Evolutionary conservation across 2,888 invertebrate genomes (phyloP).

Genomic region (Cheilosia impressa): DNA sequence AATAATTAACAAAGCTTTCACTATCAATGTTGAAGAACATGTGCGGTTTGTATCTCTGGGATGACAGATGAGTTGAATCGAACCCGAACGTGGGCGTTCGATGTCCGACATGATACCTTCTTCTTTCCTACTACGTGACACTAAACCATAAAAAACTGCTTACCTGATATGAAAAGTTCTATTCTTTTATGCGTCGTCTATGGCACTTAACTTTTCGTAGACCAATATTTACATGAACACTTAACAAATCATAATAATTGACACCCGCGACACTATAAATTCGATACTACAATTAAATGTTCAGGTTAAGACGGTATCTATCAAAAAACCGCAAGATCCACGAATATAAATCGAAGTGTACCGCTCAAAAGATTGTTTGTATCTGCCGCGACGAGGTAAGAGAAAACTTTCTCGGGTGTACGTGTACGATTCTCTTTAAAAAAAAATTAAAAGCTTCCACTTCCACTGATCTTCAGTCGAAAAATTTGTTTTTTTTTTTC

Average conservation of each 20-base stretch:
- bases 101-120: not conserved
- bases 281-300: conserved; percentile 3
- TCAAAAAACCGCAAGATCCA: conserved; percentile 3
- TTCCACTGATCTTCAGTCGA: not conserved
- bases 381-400: conserved; percentile 17
- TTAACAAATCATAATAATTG: not conserved
- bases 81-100: not conserved
- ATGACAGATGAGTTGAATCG: not conserved
- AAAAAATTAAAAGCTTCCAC: not conserved
- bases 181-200: not conserved
- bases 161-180: not conserved
- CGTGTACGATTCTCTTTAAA: not conserved
- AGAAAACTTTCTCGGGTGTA: conserved; percentile 1
- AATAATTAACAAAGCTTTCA: conserved; percentile 5
- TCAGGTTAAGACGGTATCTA: conserved; percentile 2
- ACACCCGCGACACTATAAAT: not conserved
- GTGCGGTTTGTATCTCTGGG: not conserved
- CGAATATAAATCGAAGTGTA: conserved; percentile 1
- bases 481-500: not conserved
- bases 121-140: not conserved
- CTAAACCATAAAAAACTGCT: not conserved
- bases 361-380: conserved; percentile 27
- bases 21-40: conserved; percentile 6
- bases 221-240: not conserved
- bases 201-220: not conserved